Evolutionary conservation across 2,113 vertebrate genomes (phyloP).

Genomic region (Heterotilapia buettikoferi): DNA sequence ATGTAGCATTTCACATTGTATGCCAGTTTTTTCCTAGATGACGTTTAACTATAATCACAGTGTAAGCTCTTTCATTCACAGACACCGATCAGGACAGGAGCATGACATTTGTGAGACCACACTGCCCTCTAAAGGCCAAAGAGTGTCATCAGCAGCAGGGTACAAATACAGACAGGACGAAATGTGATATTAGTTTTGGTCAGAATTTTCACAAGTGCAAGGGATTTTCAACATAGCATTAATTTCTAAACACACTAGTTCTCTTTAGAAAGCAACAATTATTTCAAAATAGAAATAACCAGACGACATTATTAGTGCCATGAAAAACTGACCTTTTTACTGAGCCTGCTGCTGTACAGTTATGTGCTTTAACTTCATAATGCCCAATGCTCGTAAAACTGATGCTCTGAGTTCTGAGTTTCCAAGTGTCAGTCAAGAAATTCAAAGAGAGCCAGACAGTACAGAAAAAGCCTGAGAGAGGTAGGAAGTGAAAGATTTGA

Average conservation of each 20-base stretch:
- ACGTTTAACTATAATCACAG: background rate
- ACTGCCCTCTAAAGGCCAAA: conserved; percentile 31
- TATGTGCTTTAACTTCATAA: background rate
- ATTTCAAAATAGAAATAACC: background rate
- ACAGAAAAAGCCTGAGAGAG: rapidly evolving
- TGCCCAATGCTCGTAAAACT: rapidly evolving
- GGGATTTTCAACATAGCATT: background rate
- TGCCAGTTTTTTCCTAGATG: background rate
- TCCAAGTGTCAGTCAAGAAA: background rate
- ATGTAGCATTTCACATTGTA: rapidly evolving
- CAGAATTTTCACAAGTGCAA: background rate
- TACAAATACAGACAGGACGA: background rate
- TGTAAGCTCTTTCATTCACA: background rate
- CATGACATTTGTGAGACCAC: background rate
- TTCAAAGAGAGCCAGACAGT: background rate
- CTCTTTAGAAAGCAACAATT: background rate
- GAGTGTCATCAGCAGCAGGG: background rate
- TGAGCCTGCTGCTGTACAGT: background rate
- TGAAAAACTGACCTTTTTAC: background rate
- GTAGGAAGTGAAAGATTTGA: background rate
- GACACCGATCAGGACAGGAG: background rate
- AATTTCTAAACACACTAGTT: background rate
- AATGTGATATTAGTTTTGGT: background rate
- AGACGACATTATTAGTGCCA: rapidly evolving
- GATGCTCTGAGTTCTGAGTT: background rate